Evolutionary conservation across 2,797 vertebrate genomes (phyloP).

Genomic region (Carduelis carduelis): DNA sequence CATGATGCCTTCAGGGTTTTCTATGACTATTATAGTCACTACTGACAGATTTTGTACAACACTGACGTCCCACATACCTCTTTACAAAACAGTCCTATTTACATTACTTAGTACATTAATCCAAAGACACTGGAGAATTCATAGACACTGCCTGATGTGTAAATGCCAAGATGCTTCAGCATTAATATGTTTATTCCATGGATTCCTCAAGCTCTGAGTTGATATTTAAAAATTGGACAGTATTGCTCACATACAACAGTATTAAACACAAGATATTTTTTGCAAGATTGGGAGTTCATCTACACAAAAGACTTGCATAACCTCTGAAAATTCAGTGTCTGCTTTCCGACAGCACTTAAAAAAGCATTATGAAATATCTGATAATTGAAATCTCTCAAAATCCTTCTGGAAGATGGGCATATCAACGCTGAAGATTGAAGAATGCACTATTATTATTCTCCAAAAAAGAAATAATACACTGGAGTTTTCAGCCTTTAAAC

Average conservation of each 20-base stretch:
- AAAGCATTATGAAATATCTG: background rate
- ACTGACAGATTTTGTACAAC: background rate
- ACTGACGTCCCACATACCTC: background rate
- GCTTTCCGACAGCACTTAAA: background rate
- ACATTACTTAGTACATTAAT: background rate
- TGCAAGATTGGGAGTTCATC: background rate
- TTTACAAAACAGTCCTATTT: background rate
- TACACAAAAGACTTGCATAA: background rate
- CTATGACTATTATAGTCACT: background rate
- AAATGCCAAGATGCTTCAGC: background rate
- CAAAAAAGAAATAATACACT: conserved; percentile 4
- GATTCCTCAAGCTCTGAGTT: background rate
- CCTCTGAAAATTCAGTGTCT: background rate
- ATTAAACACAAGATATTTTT: background rate
- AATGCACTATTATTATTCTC: conserved; percentile 3
- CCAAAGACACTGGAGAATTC: background rate
- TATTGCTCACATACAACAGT: background rate
- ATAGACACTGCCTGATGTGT: background rate
- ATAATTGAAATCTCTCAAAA: conserved; percentile 29
- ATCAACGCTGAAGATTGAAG: background rate
- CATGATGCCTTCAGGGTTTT: background rate
- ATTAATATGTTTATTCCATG: background rate
- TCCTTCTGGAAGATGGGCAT: background rate
- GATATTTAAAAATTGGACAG: background rate
- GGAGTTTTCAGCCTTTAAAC: conserved; percentile 22